Base-by-base conservation (phyloP, 53 echinoderm and acorn worm species). In the Stichopus horrens region DNA sequence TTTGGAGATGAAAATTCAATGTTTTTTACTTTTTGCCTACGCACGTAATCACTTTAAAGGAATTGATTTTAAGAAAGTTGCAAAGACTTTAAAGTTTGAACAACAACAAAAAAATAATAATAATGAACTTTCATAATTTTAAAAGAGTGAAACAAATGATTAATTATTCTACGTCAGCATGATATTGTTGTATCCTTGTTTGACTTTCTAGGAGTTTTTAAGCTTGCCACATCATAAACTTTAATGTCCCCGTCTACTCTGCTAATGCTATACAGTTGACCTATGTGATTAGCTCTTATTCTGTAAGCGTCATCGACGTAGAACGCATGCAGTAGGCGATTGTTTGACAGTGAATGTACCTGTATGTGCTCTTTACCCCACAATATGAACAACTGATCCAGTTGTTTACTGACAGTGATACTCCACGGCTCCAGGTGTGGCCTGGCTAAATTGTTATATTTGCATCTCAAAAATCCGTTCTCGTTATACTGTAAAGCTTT, bases 401-500 rank as follows among this genome's bases (percentile, higher is more conserved):
- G 18, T 16, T 13, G 16, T 18, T 71, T 71, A 18, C 71, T 71
- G 2, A 71, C 71, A 18, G 71, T 71, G 18, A 71, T 71, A 71
- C 71, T 71, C 71, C 18, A 2, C 0, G 71, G 71, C 19, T 13
- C 71, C 71, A 71, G 19, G 4, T 16, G 6, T 16, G 71, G 71
- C 71, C 71, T 71, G 18, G 18, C 4, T 20, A 18, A 71, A 71
- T 71, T 71, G 71, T 18, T 71, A 71, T 71, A 71, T 71, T 18
- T 71, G 19, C 71, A 71, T 0, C 71, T 18, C 71, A 71, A 2
- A 20, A 71, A 71, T 71, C 71, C 71, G 19, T 71, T 13, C 14
- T 71, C 71, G 71, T 71, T 71, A 71, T 71, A 71, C 71, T 71
- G 71, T 7, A 71, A 18, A 20, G 71, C 71, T 71, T 71, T 71